These are phyloP conservation scores for Hoplodrina ambigua DNA, from an alignment of 2,888 invertebrate species.

Conservation along the genomic window DNA sequence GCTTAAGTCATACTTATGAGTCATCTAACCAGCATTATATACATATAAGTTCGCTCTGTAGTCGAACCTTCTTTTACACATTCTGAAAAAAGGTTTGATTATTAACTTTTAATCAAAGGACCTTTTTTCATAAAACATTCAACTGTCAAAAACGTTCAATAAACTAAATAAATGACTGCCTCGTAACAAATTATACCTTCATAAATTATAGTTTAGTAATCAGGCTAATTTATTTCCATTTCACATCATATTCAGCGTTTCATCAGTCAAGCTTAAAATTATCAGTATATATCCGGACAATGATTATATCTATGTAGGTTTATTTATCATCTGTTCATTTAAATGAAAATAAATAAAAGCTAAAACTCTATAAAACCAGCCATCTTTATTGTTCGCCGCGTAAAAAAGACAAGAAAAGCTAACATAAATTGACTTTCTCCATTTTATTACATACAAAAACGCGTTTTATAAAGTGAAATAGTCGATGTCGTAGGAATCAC, in stretches of 20 bases:
- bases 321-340: slow-evolving; percentile 1
- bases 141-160: too few relatives aligned
- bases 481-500: slow-evolving; percentile 40
- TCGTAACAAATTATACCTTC: too few relatives aligned
- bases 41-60: background rate
- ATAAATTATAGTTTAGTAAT: too few relatives aligned
- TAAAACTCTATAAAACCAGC: slow-evolving; percentile 1
- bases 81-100: background rate
- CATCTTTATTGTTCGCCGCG: slow-evolving; percentile 16
- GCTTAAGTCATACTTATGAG: background rate
- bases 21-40: background rate
- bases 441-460: slow-evolving; percentile 46
- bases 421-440: slow-evolving; percentile 46
- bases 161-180: too few relatives aligned
- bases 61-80: background rate
- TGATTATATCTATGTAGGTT: background rate
- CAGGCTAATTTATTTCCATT: too few relatives aligned
- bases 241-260: too few relatives aligned
- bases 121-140: too few relatives aligned
- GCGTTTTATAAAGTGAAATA: slow-evolving; percentile 50
- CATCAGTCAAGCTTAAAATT: too few relatives aligned
- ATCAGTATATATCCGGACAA: too few relatives aligned
- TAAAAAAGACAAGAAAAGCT: slow-evolving; percentile 25
- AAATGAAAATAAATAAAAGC: slow-evolving; percentile 7
- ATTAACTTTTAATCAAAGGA: too few relatives aligned